A percentile compares a stretch with the other conserved stretches of the same genome.
These are phyloP conservation scores for Dynastes maya DNA, from an alignment of 2,888 invertebrate genomes.

Conservation along the genomic window DNA sequence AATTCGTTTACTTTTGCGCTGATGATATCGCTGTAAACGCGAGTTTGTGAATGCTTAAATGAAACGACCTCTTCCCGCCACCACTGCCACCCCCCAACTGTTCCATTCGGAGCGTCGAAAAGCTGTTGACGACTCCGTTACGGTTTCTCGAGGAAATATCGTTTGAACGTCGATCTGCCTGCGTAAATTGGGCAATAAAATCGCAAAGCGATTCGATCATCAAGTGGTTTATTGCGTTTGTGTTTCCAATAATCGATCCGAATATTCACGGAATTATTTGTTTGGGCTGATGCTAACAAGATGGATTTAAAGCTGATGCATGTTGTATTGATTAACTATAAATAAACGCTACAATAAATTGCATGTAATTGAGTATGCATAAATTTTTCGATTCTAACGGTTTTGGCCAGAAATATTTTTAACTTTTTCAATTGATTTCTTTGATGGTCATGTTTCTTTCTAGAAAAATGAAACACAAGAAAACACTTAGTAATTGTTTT, in stretches of 20 bases:
- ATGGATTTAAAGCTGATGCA: background rate
- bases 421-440: too few species aligned
- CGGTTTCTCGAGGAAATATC: slow-evolving; percentile 10
- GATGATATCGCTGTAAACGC: background rate
- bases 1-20: slow-evolving; percentile 20
- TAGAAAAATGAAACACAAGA: too few species aligned
- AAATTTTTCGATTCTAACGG: too few species aligned
- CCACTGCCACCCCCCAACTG: background rate
- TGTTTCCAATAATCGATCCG: slow-evolving; percentile 15
- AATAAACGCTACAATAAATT: too few species aligned
- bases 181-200: slow-evolving; percentile 36
- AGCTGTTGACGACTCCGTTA: background rate
- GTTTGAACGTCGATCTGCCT: slow-evolving; percentile 28
- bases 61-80: background rate
- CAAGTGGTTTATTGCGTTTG: slow-evolving; percentile 29
- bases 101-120: background rate
- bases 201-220: slow-evolving; percentile 33
- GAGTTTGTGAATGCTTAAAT: background rate
- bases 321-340: background rate
- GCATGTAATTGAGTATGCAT: too few species aligned
- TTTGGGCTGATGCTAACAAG: background rate
- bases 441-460: too few species aligned
- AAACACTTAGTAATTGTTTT: too few species aligned
- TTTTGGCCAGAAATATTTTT: too few species aligned
- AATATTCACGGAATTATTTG: slow-evolving; percentile 15